Evolutionary conservation across 2,113 vertebrate genomes (phyloP), one percentile per base, ranked within the genome.

Genomic region (Hydrolagus affinis): DNA sequence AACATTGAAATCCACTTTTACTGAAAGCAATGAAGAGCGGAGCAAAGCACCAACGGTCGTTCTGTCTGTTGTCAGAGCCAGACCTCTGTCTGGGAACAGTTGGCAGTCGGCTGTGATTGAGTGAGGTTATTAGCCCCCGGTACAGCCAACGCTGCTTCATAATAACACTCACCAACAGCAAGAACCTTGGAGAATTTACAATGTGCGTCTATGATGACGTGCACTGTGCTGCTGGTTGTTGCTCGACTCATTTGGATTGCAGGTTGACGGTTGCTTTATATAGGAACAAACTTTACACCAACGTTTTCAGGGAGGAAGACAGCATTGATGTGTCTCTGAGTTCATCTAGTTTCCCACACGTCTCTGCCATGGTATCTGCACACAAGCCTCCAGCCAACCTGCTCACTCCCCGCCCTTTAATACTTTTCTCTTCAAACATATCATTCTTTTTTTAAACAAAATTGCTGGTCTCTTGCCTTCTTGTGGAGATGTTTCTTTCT

Each of bases 1-100:
- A 83, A 83, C 62, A 68, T 62, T 83, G 78, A 28, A 83, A 83
- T 83, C 62, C 62, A 83, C 66, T 83, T 68, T 28, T 83, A 30
- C 60, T 32, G 78, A 83, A 83, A 68, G 78, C 66, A 83, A 83
- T 83, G 78, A 83, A 83, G 60, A 83, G 78, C 64, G 30, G 19
- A 83, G 78, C 44, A 44, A 44, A 44, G 44, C 44, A 44, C 44
- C 78, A 32, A 66, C 66, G 78, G 78, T 83, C 78, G 28, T 83
- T 83, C 64, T 66, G 60, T 30, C 78, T 83, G 60, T 83, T 32
- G 62, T 80, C 66, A 64, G 60, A 83, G 78, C 78, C 78, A 66
- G 60, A 83, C 6, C 62, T 32, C 78, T 83, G 78, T 83, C 66
- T 68, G 64, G 78, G 78, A 83, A 83, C 28, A 66, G 14, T 83